These are phyloP conservation scores for Hyppa rectilinea DNA, from an alignment of 2,888 invertebrate genomes.

Conservation along the genomic window DNA sequence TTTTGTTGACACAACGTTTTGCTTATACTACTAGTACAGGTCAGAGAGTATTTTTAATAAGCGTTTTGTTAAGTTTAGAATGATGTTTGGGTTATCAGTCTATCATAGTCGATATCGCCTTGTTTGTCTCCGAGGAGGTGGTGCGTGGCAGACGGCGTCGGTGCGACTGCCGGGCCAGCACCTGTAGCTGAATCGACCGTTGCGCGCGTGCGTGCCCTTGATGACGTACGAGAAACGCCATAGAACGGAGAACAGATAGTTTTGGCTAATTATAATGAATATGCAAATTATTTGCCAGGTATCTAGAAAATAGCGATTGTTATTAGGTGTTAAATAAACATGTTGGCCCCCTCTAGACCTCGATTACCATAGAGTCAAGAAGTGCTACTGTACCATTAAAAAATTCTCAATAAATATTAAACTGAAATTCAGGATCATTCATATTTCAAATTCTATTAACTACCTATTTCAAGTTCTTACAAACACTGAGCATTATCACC, in stretches of 20 bases:
- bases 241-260: conserved; percentile 69
- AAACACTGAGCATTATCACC: not conserved
- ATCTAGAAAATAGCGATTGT: not conserved
- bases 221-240: conserved; percentile 84
- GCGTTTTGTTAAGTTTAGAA: conserved; percentile 58
- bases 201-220: conserved; percentile 88
- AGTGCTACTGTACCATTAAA: too few relatives aligned
- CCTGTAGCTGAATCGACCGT: conserved; percentile 90
- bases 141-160: conserved; percentile 74
- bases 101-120: conserved; percentile 75
- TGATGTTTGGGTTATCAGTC: conserved; percentile 72
- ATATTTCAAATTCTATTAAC: not conserved
- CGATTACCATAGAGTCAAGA: not conserved
- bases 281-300: conserved; percentile 15
- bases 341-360: not conserved
- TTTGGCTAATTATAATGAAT: conserved; percentile 52
- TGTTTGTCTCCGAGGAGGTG: conserved; percentile 65
- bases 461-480: not conserved
- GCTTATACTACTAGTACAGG: conserved; percentile 69
- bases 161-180: conserved; percentile 87
- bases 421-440: not conserved
- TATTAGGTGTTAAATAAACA: not conserved
- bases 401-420: not conserved
- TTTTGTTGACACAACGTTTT: conserved; percentile 64
- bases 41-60: conserved; percentile 55